Conservation (phyloP, 2,113 vertebrate species). For the Amphiprion percula region DNA sequence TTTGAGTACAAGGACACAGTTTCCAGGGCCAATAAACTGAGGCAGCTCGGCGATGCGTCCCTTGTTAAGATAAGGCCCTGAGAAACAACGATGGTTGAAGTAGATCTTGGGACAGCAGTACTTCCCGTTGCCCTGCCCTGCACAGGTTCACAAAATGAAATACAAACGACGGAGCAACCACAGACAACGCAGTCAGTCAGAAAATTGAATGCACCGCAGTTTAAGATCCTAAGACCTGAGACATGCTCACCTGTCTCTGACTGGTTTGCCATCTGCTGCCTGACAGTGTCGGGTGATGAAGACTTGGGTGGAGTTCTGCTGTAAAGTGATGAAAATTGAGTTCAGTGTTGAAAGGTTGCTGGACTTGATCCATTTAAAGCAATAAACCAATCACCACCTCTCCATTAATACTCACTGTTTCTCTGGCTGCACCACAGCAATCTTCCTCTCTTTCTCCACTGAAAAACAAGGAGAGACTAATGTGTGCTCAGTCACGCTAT, state of each 20-base stretch:
- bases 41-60: conserved; percentile 97
- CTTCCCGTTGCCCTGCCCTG: conserved; percentile 90
- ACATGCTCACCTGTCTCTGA: conserved; percentile 79
- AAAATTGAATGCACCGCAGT: neutral
- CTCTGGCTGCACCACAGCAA: conserved; percentile 95
- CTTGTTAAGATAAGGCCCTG: conserved; percentile 98
- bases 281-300: conserved; percentile 78
- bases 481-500: neutral
- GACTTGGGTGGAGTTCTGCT: conserved; percentile 78
- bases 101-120: conserved; percentile 98
- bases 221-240: neutral
- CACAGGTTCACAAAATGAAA: conserved; percentile 12
- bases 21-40: conserved; percentile 97
- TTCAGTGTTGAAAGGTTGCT: conserved; percentile 16
- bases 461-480: conserved; percentile 51
- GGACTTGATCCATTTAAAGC: conserved; percentile 6
- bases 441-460: conserved; percentile 94
- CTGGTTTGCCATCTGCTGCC: conserved; percentile 77
- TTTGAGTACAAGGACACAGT: conserved; percentile 96
- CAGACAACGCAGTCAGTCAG: neutral
- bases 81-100: conserved; percentile 99
- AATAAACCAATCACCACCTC: neutral
- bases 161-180: neutral
- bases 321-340: conserved; percentile 47
- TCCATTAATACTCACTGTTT: conserved; percentile 91